Evolutionary conservation across 2,797 vertebrate species (phyloP).

Genomic region (Lithobates pipiens): DNA sequence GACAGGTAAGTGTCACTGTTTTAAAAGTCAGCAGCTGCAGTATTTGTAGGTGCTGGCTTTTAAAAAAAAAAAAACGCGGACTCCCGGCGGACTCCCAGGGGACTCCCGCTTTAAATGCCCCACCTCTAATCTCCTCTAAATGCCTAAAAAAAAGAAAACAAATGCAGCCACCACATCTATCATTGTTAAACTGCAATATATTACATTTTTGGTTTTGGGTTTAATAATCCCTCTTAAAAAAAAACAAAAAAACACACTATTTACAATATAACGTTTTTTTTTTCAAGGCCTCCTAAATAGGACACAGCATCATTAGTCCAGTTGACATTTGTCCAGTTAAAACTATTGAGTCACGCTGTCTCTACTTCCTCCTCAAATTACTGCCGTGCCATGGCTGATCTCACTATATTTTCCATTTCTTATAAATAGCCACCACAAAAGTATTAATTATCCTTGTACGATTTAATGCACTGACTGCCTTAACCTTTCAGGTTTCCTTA

Average conservation of each 20-base stretch:
- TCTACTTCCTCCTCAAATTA: conserved; percentile 84
- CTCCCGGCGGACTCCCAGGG: too few relatives aligned
- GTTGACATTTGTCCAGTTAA: conserved; percentile 85
- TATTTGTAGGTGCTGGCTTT: too few relatives aligned
- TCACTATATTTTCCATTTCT: conserved; percentile 96
- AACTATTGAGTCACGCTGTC: conserved; percentile 82
- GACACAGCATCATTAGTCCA: conserved; percentile 75
- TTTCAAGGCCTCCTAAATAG: conserved; percentile 71
- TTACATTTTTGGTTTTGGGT: too few relatives aligned
- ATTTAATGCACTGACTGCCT: conserved; percentile 99
- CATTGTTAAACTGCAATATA: too few relatives aligned
- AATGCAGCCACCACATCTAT: too few relatives aligned
- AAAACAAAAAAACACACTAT: neutral
- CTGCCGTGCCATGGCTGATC: conserved; percentile 90
- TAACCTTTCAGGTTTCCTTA: conserved; percentile 99
- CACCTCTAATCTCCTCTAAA: too few relatives aligned
- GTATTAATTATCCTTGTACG: conserved; percentile 99
- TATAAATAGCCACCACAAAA: conserved; percentile 99
- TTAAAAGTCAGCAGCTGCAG: too few relatives aligned
- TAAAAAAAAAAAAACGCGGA: too few relatives aligned
- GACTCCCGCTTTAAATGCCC: too few relatives aligned
- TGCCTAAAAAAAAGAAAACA: too few relatives aligned
- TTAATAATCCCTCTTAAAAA: too few relatives aligned
- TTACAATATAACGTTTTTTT: neutral
- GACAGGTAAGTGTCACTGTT: too few relatives aligned